Base-by-base conservation (phyloP, 1,140 invertebrate species). In the Riptortus pedestris region DNA sequence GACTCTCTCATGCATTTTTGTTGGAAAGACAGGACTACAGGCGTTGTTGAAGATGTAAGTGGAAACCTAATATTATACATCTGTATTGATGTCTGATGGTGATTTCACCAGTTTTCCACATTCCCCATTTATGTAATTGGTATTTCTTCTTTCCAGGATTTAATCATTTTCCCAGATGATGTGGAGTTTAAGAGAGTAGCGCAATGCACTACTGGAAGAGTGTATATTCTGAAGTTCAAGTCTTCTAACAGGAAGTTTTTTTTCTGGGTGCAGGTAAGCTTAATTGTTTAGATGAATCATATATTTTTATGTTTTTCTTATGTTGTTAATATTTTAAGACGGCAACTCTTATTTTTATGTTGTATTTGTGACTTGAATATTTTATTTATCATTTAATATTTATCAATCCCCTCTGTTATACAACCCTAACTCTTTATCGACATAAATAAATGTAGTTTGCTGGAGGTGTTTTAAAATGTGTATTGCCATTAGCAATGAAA, bases 121-220 rank as follows among this genome's bases (percentile, higher is more conserved):
- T 11, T 11, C 9, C 12, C 14, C 22, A 55, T 11, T 55, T 55
- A 14, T 22, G 9, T 20, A 14, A 24, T 20, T 55, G 51, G 11
- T 14, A 9, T 28, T 28, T 59, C 12, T 28, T 28, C 24, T 26
- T 9, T 70, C 24, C 71, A 90, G 88, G 96, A 99, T 80, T 78
- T 99, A 26, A 93, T 99, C 45, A 96, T 99, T 69, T 99, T 99
- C 69, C 96, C 95, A 28, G 96, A 98, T 76, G 96, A 99, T 75
- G 94, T 93, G 73, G 96, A 98, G 76, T 99, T 96, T 78, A 91
- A 94, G 64, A 83, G 85, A 69, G 93, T 99, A 0, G 82, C 87
- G 60, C 91, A 97, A 72, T 98, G 96, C 72, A 96, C 93, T 58
- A 96, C 93, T 58, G 96, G 96, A 2, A 80, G 96, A 69, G 95